Percentiles rank a stretch among this genome's conserved stretches.
Evolutionary conservation across 2,113 vertebrate genomes (phyloP).

Genomic region (Megalops atlanticus): DNA sequence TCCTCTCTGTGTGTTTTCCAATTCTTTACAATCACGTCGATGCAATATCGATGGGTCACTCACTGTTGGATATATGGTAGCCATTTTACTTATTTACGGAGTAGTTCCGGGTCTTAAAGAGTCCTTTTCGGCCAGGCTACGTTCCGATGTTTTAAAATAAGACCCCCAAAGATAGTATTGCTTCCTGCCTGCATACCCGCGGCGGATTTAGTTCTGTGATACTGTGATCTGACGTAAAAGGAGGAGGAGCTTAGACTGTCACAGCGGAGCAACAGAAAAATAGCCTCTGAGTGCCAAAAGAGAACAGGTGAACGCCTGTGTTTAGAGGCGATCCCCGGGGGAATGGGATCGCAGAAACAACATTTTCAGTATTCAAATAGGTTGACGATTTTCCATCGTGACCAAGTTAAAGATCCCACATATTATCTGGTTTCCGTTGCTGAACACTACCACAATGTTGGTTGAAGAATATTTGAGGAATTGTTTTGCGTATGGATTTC

Average conservation of each 20-base stretch:
- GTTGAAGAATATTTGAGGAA: too few relatives aligned
- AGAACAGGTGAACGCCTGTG: too few relatives aligned
- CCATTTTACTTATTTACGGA: slow-evolving; percentile 7
- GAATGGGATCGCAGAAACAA: too few relatives aligned
- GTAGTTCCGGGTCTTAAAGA: not conserved
- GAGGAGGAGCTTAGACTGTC: not conserved
- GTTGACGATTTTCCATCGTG: too few relatives aligned
- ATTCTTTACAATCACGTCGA: slow-evolving; percentile 11
- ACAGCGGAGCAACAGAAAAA: not conserved
- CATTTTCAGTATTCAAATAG: too few relatives aligned
- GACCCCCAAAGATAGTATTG: not conserved
- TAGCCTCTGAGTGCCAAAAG: not conserved
- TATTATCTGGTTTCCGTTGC: too few relatives aligned
- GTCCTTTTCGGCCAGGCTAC: not conserved
- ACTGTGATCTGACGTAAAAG: slow-evolving; percentile 7
- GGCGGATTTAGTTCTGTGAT: not conserved
- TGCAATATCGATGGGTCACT: not conserved
- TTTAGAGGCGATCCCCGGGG: too few relatives aligned
- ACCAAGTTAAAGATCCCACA: too few relatives aligned
- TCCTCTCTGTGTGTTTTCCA: not conserved
- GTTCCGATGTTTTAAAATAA: not conserved
- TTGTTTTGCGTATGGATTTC: too few relatives aligned
- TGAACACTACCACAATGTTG: too few relatives aligned
- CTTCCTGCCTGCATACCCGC: not conserved
- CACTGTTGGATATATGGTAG: not conserved